phyloP scores from a whole-genome alignment of 2,797 vertebrate genomes.

The Etheostoma perlongum region DNA sequence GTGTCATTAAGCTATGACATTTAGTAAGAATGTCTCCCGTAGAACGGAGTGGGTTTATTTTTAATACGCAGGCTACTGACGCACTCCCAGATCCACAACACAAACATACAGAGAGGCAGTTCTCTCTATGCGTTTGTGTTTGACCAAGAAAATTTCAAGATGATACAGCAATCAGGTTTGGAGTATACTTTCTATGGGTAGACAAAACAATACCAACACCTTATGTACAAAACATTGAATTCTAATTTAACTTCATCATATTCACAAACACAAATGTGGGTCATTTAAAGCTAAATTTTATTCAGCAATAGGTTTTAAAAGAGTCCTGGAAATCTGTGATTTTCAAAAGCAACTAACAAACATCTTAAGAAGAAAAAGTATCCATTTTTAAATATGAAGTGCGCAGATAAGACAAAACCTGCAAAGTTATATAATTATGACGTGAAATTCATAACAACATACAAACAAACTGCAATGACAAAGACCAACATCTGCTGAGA shows the following conservation, averaged over 20 bases:
- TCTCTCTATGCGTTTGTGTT: neutral
- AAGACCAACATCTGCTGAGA: neutral
- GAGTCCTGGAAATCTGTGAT: neutral
- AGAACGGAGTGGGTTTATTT: neutral
- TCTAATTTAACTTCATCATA: neutral
- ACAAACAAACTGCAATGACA: neutral
- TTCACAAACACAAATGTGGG: neutral
- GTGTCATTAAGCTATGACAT: neutral
- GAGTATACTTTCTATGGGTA: neutral
- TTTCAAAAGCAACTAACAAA: neutral
- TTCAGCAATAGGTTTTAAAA: neutral
- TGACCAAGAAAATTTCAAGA: neutral
- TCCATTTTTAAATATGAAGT: neutral
- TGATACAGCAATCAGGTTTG: neutral
- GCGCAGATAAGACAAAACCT: neutral
- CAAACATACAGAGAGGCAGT: neutral
- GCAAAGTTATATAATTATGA: neutral
- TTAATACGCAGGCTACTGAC: neutral
- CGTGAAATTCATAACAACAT: conserved; percentile 5
- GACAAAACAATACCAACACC: neutral
- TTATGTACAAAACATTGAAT: neutral
- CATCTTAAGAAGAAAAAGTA: neutral
- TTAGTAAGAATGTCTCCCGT: neutral
- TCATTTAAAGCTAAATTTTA: neutral
- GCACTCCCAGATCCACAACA: neutral